These are phyloP conservation scores for Rhagophthalmus giganteus DNA, from an alignment of 2,888 invertebrate genomes.

Conservation along the genomic window DNA sequence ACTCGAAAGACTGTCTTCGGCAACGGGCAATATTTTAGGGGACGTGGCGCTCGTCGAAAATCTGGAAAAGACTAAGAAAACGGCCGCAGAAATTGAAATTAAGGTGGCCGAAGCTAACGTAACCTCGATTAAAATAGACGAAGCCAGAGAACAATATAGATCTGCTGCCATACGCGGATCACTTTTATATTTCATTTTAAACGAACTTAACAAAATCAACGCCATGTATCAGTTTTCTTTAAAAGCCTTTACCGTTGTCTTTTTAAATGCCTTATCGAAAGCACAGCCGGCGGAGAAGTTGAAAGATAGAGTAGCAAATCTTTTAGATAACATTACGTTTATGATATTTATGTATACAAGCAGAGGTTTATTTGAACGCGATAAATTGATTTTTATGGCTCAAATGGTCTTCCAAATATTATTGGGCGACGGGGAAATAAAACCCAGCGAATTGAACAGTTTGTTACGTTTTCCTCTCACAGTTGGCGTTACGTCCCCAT, in stretches of 20 bases:
- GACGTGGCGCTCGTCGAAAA: slow-evolving; percentile 90
- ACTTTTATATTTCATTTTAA: slow-evolving; percentile 89
- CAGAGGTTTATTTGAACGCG: slow-evolving; percentile 87
- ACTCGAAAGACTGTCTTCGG: slow-evolving; percentile 81
- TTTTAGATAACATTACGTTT: slow-evolving; percentile 87
- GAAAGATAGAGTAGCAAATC: slow-evolving; percentile 69
- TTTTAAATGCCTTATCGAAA: slow-evolving; percentile 77
- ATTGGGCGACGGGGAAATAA: slow-evolving; percentile 67
- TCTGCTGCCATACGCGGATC: slow-evolving; percentile 86
- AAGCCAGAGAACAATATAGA: slow-evolving; percentile 85
- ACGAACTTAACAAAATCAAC: slow-evolving; percentile 89
- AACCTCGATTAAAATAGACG: slow-evolving; percentile 86
- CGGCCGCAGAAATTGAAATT: slow-evolving; percentile 85
- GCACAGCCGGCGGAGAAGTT: slow-evolving; percentile 73
- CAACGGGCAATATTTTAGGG: slow-evolving; percentile 88
- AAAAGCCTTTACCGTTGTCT: slow-evolving; percentile 91
- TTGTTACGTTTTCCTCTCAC: slow-evolving; percentile 81
- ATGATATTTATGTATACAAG: slow-evolving; percentile 86
- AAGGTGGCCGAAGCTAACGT: slow-evolving; percentile 86
- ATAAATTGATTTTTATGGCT: slow-evolving; percentile 87
- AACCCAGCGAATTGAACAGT: slow-evolving; percentile 80
- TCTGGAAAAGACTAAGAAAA: slow-evolving; percentile 90
- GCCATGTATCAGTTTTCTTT: slow-evolving; percentile 95
- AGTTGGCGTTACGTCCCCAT: slow-evolving; percentile 73
- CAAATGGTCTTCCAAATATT: slow-evolving; percentile 75